Evolutionary conservation across 92 coral and sea anemone species (phyloP).

Genomic region (Phenganax marumi): DNA sequence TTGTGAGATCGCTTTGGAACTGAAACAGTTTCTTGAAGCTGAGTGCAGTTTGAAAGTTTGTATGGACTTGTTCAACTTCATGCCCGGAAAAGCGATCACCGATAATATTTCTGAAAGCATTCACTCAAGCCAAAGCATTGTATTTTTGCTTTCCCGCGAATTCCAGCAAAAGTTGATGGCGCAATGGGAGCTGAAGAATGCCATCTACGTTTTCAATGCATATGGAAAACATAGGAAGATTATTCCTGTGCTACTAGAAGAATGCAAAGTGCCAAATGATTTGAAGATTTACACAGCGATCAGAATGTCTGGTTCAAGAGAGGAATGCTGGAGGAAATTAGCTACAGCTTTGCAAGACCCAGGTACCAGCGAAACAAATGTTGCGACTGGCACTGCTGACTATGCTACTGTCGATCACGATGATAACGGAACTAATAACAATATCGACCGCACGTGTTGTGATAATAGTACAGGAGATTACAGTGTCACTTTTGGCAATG

Average conservation of each 20-base stretch:
- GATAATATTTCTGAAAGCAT: constrained; percentile 27
- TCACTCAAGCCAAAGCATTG: constrained; percentile 1
- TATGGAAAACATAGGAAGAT: constrained; percentile 12
- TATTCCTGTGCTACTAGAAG: constrained; percentile 22
- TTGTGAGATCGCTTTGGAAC: constrained; percentile 1
- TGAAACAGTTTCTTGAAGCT: constrained; percentile 5
- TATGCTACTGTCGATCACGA: no score
- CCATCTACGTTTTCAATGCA: constrained; percentile 12
- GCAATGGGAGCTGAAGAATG: constrained; percentile 28
- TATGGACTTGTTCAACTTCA: constrained; percentile 22
- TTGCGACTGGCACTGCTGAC: no score
- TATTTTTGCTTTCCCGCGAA: constrained; percentile 15
- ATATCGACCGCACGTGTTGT: no score
- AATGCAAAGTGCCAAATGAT: constrained; percentile 20
- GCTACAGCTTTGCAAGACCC: neutral
- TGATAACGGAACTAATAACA: no score
- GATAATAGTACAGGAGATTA: no score
- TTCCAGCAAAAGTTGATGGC: constrained; percentile 15
- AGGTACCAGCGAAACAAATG: no score
- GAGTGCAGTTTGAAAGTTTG: constrained; percentile 23
- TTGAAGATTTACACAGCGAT: neutral
- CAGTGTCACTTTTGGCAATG: no score
- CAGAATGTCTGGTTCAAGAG: neutral
- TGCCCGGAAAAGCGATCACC: constrained; percentile 20
- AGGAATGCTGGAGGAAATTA: constrained; percentile 12